Evolutionary conservation across 1,140 invertebrate species (phyloP), one percentile per base, ranked within the genome.

Genomic region (Contarinia nasturtii): DNA sequence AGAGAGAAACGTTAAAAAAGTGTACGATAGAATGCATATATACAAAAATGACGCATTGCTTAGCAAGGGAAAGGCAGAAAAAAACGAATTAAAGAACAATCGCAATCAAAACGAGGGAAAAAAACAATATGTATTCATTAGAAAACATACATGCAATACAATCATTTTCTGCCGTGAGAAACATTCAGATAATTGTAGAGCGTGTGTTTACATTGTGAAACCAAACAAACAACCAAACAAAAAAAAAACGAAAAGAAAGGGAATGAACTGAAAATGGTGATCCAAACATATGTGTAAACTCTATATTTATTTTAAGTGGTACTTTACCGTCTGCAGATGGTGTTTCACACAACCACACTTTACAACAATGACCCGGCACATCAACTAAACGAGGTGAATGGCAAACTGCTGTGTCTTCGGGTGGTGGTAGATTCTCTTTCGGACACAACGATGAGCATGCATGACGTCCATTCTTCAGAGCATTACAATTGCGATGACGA

Each of bases 371-470:
- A 18, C 73, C 75, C 8, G 72, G 70, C 15, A 82, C 68, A 46
- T 76, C 66, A n/a, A 80, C 72, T 22, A 84, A 65, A 33, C 71
- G 66, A 2, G 80, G 75, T 53, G 75, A 68, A 55, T 66, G 61
- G 61, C 78, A 80, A 36, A 66, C 64, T 53, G 57, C 57, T 48
- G 61, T 64, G 38, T 61, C 61, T 36, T 68, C 68, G 21, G 62
- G 62, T 7, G 80, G 80, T 15, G 70, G 70, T 40, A 77, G 70
- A 54, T 71, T 69, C 55, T 84, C 80, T 51, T 79, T 76, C 2
- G 79, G 77, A 55, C 80, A 84, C 27, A 79, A 57, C 3, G 75
- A 76, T 7, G 79, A 73, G 60, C 80, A 84, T 18, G 77, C 80
- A 60, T 81, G 79, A 17, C 76, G 77, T 2, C 80, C 75, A 57